Evolutionary conservation across 2,888 invertebrate species (phyloP).

Genomic region (Teleogryllus oceanicus): DNA sequence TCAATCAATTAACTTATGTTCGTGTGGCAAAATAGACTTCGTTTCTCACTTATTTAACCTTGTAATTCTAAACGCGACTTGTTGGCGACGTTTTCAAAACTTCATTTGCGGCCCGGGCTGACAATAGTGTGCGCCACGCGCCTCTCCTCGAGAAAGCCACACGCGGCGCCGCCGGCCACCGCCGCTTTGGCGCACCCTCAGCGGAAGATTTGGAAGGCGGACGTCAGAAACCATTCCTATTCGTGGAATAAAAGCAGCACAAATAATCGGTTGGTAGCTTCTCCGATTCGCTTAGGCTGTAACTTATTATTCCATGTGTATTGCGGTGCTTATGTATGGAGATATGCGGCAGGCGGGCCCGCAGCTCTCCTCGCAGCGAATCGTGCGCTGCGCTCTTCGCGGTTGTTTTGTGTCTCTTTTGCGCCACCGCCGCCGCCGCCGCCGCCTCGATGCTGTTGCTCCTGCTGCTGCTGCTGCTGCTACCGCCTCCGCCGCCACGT

Average conservation of each 20-base stretch:
- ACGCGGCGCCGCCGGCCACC: too few relatives aligned
- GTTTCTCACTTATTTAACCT: too few relatives aligned
- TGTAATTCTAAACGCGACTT: too few relatives aligned
- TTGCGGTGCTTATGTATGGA: slow-evolving; percentile 10
- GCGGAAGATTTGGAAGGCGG: background rate
- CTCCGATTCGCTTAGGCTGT: slow-evolving; percentile 18
- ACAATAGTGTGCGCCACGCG: background rate
- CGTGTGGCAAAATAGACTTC: too few relatives aligned
- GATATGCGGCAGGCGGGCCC: background rate
- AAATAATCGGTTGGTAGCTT: slow-evolving; percentile 18
- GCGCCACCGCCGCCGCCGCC: background rate
- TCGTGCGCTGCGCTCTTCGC: slow-evolving; percentile 3
- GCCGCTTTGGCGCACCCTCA: background rate
- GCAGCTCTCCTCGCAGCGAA: slow-evolving; percentile 1
- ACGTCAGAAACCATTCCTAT: background rate
- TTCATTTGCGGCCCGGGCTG: background rate
- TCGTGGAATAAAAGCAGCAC: slow-evolving; percentile 11
- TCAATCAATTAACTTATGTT: too few relatives aligned
- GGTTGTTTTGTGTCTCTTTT: background rate
- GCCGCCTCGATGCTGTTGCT: too few relatives aligned
- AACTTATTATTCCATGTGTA: slow-evolving; percentile 18
- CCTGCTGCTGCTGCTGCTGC: too few relatives aligned
- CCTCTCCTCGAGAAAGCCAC: background rate
- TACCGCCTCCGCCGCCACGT: too few relatives aligned
- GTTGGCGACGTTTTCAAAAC: too few relatives aligned